Percentiles rank a stretch among this genome's conserved stretches.
Evolutionary conservation across 2,888 invertebrate species (phyloP).

Genomic region (Eupithecia centaureata): DNA sequence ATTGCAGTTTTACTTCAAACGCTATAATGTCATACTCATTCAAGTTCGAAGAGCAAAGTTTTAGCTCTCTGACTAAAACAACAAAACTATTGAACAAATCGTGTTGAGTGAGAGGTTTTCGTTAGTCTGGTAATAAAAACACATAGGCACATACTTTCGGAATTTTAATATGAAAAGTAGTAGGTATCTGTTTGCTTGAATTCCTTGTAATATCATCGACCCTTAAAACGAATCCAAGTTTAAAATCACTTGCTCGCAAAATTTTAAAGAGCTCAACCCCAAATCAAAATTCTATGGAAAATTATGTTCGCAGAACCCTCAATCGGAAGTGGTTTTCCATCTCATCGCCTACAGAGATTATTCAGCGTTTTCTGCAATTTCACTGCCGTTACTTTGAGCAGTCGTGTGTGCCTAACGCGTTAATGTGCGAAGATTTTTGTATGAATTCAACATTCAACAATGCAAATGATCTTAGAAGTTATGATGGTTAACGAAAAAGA

Average conservation of each 20-base stretch:
- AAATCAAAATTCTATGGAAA: constrained; percentile 22
- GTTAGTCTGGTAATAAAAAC: neutral
- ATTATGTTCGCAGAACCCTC: constrained; percentile 32
- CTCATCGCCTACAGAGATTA: constrained; percentile 40
- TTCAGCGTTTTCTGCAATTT: constrained; percentile 34
- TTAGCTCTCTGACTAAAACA: neutral
- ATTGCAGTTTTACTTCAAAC: constrained; percentile 35
- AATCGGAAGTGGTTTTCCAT: constrained; percentile 40
- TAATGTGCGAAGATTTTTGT: constrained; percentile 39
- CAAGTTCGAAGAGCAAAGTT: neutral
- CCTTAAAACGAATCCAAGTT: constrained; percentile 9
- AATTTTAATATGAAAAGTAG: neutral
- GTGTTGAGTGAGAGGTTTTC: neutral
- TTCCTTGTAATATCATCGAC: neutral
- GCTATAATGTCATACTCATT: neutral
- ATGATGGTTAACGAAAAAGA: neutral
- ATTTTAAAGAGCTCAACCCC: constrained; percentile 14
- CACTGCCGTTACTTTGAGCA: constrained; percentile 39
- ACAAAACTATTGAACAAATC: neutral
- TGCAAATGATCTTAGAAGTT: neutral
- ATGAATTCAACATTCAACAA: constrained; percentile 1
- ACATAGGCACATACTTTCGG: neutral
- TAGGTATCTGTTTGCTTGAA: neutral
- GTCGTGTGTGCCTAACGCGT: constrained; percentile 51
- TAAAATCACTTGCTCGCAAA: constrained; percentile 14